phyloP scores from a whole-genome alignment of 2,888 invertebrate genomes.

The Pollenia angustigena region DNA sequence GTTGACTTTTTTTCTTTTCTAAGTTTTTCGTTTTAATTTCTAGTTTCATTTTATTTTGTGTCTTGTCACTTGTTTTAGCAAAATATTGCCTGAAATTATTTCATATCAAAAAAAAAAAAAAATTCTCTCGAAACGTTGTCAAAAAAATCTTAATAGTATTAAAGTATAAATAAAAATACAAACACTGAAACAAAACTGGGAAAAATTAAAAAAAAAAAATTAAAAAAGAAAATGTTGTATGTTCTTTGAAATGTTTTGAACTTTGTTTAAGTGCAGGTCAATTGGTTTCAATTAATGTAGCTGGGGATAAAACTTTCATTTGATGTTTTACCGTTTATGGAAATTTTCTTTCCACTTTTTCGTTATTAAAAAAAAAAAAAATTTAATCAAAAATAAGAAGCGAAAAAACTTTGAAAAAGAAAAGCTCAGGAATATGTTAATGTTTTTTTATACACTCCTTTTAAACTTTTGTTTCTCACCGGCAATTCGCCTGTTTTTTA shows the following conservation, averaged over 20 bases:
- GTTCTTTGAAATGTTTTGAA: conserved; percentile 69
- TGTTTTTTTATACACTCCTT: background rate
- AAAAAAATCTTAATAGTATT: conserved; percentile 53
- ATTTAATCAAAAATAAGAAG: conserved; percentile 51
- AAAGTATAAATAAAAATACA: conserved; percentile 24
- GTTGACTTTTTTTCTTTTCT: conserved; percentile 58
- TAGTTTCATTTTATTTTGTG: conserved; percentile 51
- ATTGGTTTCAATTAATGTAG: conserved; percentile 71
- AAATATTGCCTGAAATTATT: conserved; percentile 59
- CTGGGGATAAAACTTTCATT: conserved; percentile 61
- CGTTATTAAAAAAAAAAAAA: conserved; percentile 13
- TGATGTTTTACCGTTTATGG: conserved; percentile 66
- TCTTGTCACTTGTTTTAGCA: conserved; percentile 62
- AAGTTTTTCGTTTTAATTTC: conserved; percentile 40
- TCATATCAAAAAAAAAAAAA: conserved; percentile 36
- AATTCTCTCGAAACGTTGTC: conserved; percentile 46
- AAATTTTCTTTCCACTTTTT: conserved; percentile 38
- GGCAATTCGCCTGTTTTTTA: conserved; percentile 13
- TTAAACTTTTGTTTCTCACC: background rate
- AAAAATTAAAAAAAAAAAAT: conserved; percentile 16
- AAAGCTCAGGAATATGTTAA: conserved; percentile 41
- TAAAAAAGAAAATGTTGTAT: conserved; percentile 5
- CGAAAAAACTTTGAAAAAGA: conserved; percentile 5
- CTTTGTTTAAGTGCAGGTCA: conserved; percentile 71
- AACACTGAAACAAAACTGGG: conserved; percentile 1